These are phyloP conservation scores for Torymus texanus DNA, from an alignment of 2,888 invertebrate species.

Conservation along the genomic window DNA sequence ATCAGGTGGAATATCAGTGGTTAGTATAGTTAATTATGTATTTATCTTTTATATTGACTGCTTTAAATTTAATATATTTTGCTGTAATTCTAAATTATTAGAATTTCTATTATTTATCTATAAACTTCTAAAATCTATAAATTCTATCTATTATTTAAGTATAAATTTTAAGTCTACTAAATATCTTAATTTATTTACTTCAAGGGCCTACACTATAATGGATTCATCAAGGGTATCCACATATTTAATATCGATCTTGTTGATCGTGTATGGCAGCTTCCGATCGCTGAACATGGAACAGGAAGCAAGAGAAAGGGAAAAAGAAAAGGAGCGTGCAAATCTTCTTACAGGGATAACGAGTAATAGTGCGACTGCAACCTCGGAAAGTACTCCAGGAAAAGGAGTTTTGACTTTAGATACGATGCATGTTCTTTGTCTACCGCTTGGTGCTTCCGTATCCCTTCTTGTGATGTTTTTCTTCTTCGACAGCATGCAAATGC, in stretches of 20 bases:
- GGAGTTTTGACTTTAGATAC: constrained; percentile 94
- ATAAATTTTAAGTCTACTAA: not conserved
- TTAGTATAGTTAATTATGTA: constrained; percentile 57
- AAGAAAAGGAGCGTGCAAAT: constrained; percentile 85
- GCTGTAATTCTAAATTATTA: not conserved
- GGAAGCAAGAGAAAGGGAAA: constrained; percentile 89
- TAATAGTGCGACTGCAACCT: constrained; percentile 69
- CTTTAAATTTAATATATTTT: constrained; percentile 30
- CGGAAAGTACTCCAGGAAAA: constrained; percentile 68
- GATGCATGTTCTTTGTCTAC: constrained; percentile 97
- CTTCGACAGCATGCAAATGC: constrained; percentile 98
- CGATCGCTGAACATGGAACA: constrained; percentile 97
- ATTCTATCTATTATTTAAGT: too few species aligned
- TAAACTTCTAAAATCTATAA: too few species aligned
- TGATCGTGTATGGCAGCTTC: constrained; percentile 98
- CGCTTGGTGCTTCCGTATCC: constrained; percentile 95
- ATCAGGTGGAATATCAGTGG: constrained; percentile 77
- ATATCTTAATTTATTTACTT: not conserved
- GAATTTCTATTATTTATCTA: too few species aligned
- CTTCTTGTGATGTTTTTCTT: constrained; percentile 99
- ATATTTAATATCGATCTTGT: constrained; percentile 96
- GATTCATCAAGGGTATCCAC: constrained; percentile 98
- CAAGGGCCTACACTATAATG: constrained; percentile 95
- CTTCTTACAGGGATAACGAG: constrained; percentile 78
- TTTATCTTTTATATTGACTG: not conserved